Percentiles rank a stretch among this genome's conserved stretches.
These are phyloP conservation scores for Bubo blakistoni DNA, from an alignment of 2,113 vertebrate species.

Conservation along the genomic window DNA sequence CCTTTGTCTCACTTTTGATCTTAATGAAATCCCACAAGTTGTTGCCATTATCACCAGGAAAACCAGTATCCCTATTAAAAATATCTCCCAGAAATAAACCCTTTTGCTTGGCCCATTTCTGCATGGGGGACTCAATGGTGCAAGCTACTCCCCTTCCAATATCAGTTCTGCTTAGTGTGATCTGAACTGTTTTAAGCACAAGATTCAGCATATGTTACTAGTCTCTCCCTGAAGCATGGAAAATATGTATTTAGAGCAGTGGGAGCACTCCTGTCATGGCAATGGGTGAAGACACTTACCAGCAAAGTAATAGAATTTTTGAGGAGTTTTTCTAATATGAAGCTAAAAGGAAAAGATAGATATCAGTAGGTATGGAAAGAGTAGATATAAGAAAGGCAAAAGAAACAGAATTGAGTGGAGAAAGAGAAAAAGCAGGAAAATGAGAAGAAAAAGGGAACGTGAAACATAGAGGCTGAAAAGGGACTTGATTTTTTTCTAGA, in stretches of 20 bases:
- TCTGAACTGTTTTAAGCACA: background rate
- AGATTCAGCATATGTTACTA: accelerated
- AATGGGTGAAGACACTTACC: background rate
- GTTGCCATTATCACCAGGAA: background rate
- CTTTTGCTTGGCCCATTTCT: background rate
- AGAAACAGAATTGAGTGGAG: background rate
- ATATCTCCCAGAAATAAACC: background rate
- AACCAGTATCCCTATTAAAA: background rate
- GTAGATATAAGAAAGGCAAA: background rate
- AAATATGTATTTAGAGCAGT: background rate
- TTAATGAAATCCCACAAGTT: background rate
- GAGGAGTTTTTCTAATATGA: background rate
- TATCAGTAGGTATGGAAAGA: background rate
- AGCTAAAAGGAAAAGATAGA: background rate
- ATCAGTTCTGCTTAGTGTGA: background rate
- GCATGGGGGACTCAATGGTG: background rate
- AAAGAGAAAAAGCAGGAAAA: background rate
- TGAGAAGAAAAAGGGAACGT: background rate
- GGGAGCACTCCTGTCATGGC: background rate
- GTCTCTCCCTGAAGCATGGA: background rate
- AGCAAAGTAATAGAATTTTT: background rate
- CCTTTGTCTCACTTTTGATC: background rate
- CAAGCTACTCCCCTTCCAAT: background rate
- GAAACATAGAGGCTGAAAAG: background rate
- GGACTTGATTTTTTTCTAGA: background rate